phyloP scores from a whole-genome alignment of 92 coral and sea anemone species.

The Montipora capitata region DNA sequence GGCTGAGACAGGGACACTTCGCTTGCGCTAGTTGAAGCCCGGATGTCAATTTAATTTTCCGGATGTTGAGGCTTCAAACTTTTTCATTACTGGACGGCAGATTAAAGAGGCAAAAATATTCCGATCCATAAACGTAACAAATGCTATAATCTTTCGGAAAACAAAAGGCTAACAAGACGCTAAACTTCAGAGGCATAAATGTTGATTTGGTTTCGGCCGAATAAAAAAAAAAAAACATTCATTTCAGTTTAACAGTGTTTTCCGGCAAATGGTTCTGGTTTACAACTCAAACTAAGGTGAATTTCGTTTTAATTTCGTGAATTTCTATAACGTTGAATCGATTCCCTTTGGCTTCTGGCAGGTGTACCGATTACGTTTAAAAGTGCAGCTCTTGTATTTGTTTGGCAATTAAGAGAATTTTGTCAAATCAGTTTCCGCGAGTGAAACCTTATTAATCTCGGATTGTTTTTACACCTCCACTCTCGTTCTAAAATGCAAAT shows the following conservation, averaged over 20 bases:
- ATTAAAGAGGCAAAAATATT: neutral
- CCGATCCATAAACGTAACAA: constrained; percentile 27
- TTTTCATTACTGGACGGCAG: neutral
- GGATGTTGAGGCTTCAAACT: neutral
- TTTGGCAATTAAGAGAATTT: constrained; percentile 55
- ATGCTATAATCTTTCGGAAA: constrained; percentile 49
- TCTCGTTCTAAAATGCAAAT: constrained; percentile 50
- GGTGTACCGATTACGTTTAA: constrained; percentile 25
- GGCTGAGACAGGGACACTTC: no score
- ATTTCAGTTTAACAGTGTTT: no score
- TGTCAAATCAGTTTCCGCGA: constrained; percentile 63
- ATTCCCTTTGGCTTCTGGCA: constrained; percentile 22
- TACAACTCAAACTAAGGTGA: no score
- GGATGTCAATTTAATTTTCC: neutral
- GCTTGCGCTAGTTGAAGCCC: neutral
- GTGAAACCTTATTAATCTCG: constrained; percentile 49
- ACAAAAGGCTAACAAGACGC: no score
- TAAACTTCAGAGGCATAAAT: no score
- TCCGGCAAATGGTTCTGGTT: no score
- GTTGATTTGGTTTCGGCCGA: no score
- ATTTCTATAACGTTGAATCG: constrained; percentile 19
- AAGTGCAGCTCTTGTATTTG: constrained; percentile 64
- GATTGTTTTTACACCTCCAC: constrained; percentile 53
- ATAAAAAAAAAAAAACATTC: no score
- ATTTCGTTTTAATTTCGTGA: neutral